A percentile compares a stretch with the other conserved stretches of the same genome.
Evolutionary conservation across 1,140 invertebrate species (phyloP).

Genomic region (Galleria mellonella): DNA sequence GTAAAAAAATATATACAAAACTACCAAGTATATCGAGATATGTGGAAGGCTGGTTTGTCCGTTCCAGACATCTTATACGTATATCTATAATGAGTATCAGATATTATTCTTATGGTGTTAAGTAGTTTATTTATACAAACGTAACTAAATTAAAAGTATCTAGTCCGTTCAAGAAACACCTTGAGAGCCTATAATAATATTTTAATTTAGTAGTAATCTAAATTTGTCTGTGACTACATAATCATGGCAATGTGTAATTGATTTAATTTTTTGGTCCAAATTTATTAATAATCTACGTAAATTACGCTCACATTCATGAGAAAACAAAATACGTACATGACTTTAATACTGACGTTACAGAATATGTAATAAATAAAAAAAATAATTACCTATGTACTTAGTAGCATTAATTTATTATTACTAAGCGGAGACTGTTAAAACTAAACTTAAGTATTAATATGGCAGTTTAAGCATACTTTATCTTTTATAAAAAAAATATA

Average conservation of each 20-base stretch:
- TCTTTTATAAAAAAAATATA: no score
- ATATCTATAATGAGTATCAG: no score
- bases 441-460: constrained; percentile 64
- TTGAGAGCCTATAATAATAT: no score
- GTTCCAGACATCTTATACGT: no score
- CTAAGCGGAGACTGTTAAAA: constrained; percentile 61
- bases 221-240: neutral
- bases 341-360: constrained; percentile 69
- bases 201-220: no score
- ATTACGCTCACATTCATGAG: constrained; percentile 45
- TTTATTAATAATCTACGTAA: constrained; percentile 45
- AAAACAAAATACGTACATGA: constrained; percentile 62
- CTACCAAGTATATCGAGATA: no score
- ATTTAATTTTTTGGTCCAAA: constrained; percentile 71
- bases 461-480: constrained; percentile 69
- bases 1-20: no score
- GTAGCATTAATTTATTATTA: constrained; percentile 32
- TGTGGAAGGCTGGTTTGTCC: no score
- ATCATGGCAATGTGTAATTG: constrained; percentile 65
- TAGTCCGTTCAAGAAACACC: no score
- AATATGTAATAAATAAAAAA: constrained; percentile 34
- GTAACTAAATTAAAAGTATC: no score
- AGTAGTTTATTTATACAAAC: no score
- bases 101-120: no score
- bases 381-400: constrained; percentile 20